These are phyloP conservation scores for Crotophaga sulcirostris DNA, from an alignment of 2,113 vertebrate species.

Conservation along the genomic window DNA sequence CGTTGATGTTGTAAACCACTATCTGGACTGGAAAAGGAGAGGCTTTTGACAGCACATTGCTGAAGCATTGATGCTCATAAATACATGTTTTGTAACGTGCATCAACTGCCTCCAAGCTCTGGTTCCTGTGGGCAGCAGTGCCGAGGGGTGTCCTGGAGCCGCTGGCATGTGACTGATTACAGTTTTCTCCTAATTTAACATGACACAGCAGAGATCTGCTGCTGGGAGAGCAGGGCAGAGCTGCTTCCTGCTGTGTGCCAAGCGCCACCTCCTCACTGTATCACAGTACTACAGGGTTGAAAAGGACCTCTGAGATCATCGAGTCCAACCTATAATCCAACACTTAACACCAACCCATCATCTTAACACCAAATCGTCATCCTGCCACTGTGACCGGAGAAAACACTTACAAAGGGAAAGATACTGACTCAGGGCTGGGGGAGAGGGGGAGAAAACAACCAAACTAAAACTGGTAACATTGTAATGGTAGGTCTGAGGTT, in stretches of 20 bases:
- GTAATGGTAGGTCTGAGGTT: not conserved
- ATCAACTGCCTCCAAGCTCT: not conserved
- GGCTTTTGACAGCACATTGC: not conserved
- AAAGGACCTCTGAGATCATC: too few relatives aligned
- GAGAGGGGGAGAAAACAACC: not conserved
- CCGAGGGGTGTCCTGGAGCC: rapidly evolving
- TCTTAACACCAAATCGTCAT: too few relatives aligned
- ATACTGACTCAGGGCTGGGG: too few relatives aligned
- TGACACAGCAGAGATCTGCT: not conserved
- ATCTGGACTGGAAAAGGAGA: not conserved
- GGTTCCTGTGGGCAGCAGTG: rapidly evolving
- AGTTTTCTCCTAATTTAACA: not conserved
- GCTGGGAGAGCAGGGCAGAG: not conserved
- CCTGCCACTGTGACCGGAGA: rapidly evolving
- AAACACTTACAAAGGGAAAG: not conserved
- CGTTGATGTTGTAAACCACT: not conserved
- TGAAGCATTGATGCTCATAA: not conserved
- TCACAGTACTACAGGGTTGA: too few relatives aligned
- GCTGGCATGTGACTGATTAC: not conserved
- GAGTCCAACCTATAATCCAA: too few relatives aligned
- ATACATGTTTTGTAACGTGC: not conserved
- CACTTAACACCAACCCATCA: too few relatives aligned
- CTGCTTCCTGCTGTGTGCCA: not conserved
- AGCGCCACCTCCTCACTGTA: not conserved
- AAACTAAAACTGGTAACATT: not conserved